Percentiles rank a stretch among this genome's conserved stretches.
These are phyloP conservation scores for Oopsacas minuta DNA, from an alignment of 37 sponge, comb jelly and placozoan species.

Conservation along the genomic window DNA sequence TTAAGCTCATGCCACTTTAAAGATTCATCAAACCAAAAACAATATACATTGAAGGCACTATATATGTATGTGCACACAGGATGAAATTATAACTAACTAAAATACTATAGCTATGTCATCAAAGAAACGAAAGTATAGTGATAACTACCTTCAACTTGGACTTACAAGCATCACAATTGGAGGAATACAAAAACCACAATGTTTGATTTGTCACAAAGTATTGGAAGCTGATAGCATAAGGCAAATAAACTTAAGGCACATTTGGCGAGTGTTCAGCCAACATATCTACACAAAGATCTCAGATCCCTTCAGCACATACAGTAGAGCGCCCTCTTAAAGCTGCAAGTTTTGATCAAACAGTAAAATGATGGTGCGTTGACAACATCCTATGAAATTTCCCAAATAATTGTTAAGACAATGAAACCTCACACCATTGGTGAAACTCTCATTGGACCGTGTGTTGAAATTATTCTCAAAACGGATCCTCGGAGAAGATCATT, in stretches of 20 bases:
- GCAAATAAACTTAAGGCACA: not conserved
- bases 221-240: not conserved
- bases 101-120: not conserved
- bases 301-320: not conserved
- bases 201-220: not conserved
- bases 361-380: not conserved
- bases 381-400: not conserved
- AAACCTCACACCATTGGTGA: conserved; percentile 14
- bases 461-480: not conserved
- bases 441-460: not conserved
- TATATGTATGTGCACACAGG: not conserved
- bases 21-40: not conserved
- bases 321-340: not conserved
- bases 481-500: not conserved
- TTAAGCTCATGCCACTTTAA: not conserved
- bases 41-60: not conserved
- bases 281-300: not conserved
- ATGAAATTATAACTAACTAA: not conserved
- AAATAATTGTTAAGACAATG: not conserved
- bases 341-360: not conserved
- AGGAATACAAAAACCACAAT: not conserved
- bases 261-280: not conserved
- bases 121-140: not conserved
- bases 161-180: not conserved
- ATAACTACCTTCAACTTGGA: conserved; percentile 2